Conservation (phyloP, 2,888 invertebrate species). For the Congeria kusceri region DNA sequence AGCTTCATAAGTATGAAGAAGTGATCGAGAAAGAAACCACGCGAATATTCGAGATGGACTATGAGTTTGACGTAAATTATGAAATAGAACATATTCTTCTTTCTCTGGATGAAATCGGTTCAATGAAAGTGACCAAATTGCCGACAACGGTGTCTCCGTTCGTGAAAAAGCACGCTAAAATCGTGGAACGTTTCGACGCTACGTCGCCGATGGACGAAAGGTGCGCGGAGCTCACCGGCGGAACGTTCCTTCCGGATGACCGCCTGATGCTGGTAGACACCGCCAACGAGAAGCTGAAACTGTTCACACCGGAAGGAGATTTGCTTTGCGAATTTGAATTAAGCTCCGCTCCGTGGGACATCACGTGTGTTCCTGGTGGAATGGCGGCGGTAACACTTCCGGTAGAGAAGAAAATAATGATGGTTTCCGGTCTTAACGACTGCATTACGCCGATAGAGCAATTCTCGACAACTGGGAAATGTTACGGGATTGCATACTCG, state of each 20-base stretch:
- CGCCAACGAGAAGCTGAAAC: constrained; percentile 60
- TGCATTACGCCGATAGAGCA: constrained; percentile 64
- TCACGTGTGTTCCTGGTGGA: constrained; percentile 59
- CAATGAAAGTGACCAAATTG: constrained; percentile 41
- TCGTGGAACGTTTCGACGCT: constrained; percentile 48
- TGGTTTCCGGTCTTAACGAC: constrained; percentile 51
- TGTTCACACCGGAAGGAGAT: constrained; percentile 60
- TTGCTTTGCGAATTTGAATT: constrained; percentile 57
- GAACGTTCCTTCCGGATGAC: constrained; percentile 60
- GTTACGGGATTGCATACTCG: constrained; percentile 63
- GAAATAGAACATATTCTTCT: constrained; percentile 63
- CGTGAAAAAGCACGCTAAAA: constrained; percentile 54
- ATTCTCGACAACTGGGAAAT: constrained; percentile 56
- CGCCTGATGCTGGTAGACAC: constrained; percentile 58
- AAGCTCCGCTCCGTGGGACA: constrained; percentile 61
- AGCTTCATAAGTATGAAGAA: constrained; percentile 58
- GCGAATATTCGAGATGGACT: constrained; percentile 48
- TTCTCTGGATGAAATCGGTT: constrained; percentile 60
- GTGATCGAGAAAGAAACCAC: constrained; percentile 59
- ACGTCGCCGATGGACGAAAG: constrained; percentile 60
- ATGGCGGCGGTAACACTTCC: constrained; percentile 64
- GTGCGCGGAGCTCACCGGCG: constrained; percentile 63
- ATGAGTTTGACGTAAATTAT: constrained; percentile 56
- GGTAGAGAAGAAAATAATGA: constrained; percentile 59
- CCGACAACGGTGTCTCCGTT: constrained; percentile 57